A percentile compares a stretch with the other conserved stretches of the same genome.
phyloP scores from a whole-genome alignment of 2,888 invertebrate genomes.

The Drosophila suboccidentalis region DNA sequence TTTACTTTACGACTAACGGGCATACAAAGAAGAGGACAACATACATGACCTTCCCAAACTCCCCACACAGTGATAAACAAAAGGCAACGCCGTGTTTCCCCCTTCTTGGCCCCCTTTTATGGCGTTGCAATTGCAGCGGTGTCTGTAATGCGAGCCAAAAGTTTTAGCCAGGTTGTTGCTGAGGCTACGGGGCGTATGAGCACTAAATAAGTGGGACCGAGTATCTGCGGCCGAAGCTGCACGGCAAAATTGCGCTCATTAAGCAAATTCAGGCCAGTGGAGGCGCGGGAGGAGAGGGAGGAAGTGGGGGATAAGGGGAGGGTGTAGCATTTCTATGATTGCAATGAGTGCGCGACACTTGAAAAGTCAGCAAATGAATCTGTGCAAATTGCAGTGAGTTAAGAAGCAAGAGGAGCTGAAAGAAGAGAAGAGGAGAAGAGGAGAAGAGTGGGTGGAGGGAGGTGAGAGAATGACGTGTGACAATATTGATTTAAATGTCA shows the following conservation, averaged over 20 bases:
- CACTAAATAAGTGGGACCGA: conserved; percentile 72
- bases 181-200: conserved; percentile 70
- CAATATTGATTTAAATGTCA: conserved; percentile 81
- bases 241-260: conserved; percentile 72
- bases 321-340: conserved; percentile 54
- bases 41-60: conserved; percentile 14
- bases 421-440: neutral
- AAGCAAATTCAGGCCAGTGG: conserved; percentile 70
- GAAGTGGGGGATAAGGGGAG: neutral
- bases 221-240: conserved; percentile 54
- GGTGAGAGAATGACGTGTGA: conserved; percentile 49
- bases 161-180: conserved; percentile 12
- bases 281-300: neutral
- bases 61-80: conserved; percentile 26
- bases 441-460: neutral
- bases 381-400: conserved; percentile 54
- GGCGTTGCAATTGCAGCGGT: conserved; percentile 8
- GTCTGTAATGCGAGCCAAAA: conserved; percentile 40
- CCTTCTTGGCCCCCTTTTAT: neutral
- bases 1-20: neutral
- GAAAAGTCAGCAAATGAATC: conserved; percentile 58
- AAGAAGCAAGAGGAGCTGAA: neutral
- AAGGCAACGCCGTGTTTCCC: conserved; percentile 7
- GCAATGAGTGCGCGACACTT: conserved; percentile 62
- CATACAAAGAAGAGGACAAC: conserved; percentile 3